Percentiles rank a stretch among this genome's conserved stretches.
Conservation (phyloP, 1,140 invertebrate species). For the Lasaia peninsularis region DNA sequence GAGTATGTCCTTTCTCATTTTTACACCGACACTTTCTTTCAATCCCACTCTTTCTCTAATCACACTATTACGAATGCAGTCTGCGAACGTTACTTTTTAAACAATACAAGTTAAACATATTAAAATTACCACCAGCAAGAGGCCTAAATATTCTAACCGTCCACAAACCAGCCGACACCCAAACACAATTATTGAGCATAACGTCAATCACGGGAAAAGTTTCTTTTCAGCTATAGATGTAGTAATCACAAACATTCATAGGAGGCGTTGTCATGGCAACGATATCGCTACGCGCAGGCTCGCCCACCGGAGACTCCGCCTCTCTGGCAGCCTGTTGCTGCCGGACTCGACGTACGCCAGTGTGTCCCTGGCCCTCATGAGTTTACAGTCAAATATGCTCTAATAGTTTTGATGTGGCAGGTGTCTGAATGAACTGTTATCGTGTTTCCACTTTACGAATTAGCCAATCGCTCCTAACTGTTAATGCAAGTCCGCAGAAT, state of each 20-base stretch:
- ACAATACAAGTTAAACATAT: not conserved
- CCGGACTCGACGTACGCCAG: constrained; percentile 51
- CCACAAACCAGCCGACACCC: constrained; percentile 36
- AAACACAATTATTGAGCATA: constrained; percentile 58
- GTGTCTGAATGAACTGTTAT: constrained; percentile 31
- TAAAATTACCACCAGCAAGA: not conserved
- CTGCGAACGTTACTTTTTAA: not conserved
- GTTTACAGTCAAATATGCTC: constrained; percentile 29
- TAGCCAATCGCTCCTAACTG: constrained; percentile 40
- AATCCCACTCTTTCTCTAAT: too few species aligned
- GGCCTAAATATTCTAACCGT: not conserved
- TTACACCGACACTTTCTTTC: too few species aligned
- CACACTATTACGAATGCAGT: too few species aligned
- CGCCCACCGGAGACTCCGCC: constrained; percentile 49
- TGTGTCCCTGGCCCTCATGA: constrained; percentile 40
- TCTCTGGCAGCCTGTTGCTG: constrained; percentile 69
- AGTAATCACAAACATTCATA: constrained; percentile 65
- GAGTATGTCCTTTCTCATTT: too few species aligned
- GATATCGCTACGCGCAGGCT: constrained; percentile 52
- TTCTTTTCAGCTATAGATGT: constrained; percentile 46
- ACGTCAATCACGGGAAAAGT: constrained; percentile 56
- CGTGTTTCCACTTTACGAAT: constrained; percentile 20
- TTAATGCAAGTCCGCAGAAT: constrained; percentile 55
- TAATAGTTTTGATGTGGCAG: constrained; percentile 23
- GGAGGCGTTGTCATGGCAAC: constrained; percentile 73